phyloP scores from a whole-genome alignment of 1,140 invertebrate genomes.

The Trichonephila clavata region DNA sequence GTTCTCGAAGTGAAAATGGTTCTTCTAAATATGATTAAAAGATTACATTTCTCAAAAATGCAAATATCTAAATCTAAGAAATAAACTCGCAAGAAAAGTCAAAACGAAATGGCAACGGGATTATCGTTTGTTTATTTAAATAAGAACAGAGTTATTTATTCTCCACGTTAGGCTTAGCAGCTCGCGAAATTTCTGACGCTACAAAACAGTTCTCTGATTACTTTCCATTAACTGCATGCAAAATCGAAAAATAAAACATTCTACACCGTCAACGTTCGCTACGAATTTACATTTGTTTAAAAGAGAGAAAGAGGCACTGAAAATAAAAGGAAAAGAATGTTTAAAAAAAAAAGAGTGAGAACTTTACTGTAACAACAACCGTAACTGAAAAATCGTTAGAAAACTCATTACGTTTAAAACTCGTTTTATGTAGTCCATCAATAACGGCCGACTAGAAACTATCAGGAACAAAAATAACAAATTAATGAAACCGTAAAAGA shows the following conservation, averaged over 20 bases:
- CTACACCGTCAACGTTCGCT: neutral
- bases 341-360: slow-evolving; percentile 21
- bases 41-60: slow-evolving; percentile 38
- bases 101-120: slow-evolving; percentile 24
- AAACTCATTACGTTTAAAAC: slow-evolving; percentile 76
- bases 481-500: slow-evolving; percentile 68
- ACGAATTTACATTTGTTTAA: slow-evolving; percentile 72
- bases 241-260: slow-evolving; percentile 67
- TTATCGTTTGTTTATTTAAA: slow-evolving; percentile 57
- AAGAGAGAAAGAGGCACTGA: neutral
- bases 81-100: slow-evolving; percentile 28
- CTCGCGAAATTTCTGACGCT: slow-evolving; percentile 35
- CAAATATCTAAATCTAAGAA: slow-evolving; percentile 30
- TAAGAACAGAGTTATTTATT: slow-evolving; percentile 43
- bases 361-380: slow-evolving; percentile 40
- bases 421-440: slow-evolving; percentile 74
- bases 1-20: neutral
- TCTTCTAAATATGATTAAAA: slow-evolving; percentile 22
- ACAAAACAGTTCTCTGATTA: slow-evolving; percentile 57
- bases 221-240: slow-evolving; percentile 67
- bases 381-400: slow-evolving; percentile 74
- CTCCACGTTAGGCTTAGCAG: neutral
- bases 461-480: slow-evolving; percentile 66
- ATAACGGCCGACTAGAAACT: slow-evolving; percentile 62
- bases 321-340: neutral